Conservation (phyloP, 1,140 invertebrate species). For the Saccostrea cuccullata region DNA sequence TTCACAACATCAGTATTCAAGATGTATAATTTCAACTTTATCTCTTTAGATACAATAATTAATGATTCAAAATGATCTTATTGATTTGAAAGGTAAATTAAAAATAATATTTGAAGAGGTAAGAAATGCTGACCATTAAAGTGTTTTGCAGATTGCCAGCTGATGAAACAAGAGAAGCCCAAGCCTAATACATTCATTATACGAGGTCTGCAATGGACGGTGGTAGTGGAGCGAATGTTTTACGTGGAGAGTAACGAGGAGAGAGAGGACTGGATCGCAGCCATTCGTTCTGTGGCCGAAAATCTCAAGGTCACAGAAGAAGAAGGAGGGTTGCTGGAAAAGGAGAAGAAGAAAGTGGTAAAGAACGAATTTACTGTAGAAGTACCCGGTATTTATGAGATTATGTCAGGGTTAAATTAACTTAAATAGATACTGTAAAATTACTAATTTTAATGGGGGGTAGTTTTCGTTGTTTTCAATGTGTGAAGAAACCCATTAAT, state of each 20-base stretch:
- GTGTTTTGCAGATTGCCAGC: conserved; percentile 86
- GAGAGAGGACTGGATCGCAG: conserved; percentile 89
- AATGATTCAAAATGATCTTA: too few species aligned
- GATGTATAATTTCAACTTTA: too few species aligned
- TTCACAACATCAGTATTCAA: too few species aligned
- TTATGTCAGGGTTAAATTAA: too few species aligned
- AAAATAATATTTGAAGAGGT: neutral
- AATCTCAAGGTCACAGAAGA: conserved; percentile 72
- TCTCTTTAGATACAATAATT: too few species aligned
- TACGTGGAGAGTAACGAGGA: conserved; percentile 89
- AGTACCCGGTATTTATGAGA: too few species aligned
- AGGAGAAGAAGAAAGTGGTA: conserved; percentile 71
- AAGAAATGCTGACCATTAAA: neutral
- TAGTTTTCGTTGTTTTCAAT: too few species aligned
- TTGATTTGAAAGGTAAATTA: too few species aligned
- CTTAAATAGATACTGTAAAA: too few species aligned
- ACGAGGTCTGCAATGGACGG: conserved; percentile 97
- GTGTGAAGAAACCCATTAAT: too few species aligned
- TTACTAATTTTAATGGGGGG: too few species aligned
- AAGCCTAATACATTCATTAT: conserved; percentile 98
- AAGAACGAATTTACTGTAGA: too few species aligned
- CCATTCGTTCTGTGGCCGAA: conserved; percentile 81
- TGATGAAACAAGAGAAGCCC: conserved; percentile 96
- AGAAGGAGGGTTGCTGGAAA: conserved; percentile 43
- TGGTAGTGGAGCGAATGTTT: conserved; percentile 98